Evolutionary conservation across 2,113 vertebrate species (phyloP), one percentile per base, ranked within the genome.

Genomic region (Alligator mississippiensis): DNA sequence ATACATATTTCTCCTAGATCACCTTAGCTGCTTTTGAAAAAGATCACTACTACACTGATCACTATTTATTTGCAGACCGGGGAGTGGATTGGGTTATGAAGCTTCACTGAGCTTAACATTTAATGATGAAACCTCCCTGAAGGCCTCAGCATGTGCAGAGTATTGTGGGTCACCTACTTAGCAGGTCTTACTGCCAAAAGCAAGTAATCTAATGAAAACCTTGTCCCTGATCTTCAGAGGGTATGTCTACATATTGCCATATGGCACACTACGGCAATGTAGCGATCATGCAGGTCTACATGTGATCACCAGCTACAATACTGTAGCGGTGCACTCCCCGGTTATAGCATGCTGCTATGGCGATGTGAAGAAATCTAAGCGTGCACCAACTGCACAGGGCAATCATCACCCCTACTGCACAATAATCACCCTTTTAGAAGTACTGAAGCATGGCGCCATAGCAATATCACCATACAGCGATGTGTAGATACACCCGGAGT

Each of bases 181-280:
- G 28, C 66, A 68, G 30, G n/a, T 19, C 17, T 21, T 70, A 70
- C 21, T n/a, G 28, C 66, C 66, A 34, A 70, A 19, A 70, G 21
- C 10, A 34, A 19, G n/a, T 11, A 47, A 64, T 63, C 58, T 66
- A 18, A 13, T 1, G 0, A 1, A 18, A 5, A 10, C 58, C 75
- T 62, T 9, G 24, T 6, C 54, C 61, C 82, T 63, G 77, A 27
- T 80, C 85, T 62, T 59, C 81, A 80, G 74, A 28, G 15, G 3
- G 12, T 62, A 17, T 21, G 18, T 34, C 18, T 54, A 14, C 0
- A 0, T 0, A 58, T 5, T 59, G 81, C 9, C 22, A 11, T 24
- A 19, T 22, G 2, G 0, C 15, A 8, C 34, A 18, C 30, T 83
- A 19, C 30, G 47, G 7, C 47, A 47, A 9, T 9, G 47, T 47